A percentile compares a stretch with the other conserved stretches of the same genome.
Conservation (phyloP, 2,797 vertebrate genomes). For the Sebastes melanostomus region DNA sequence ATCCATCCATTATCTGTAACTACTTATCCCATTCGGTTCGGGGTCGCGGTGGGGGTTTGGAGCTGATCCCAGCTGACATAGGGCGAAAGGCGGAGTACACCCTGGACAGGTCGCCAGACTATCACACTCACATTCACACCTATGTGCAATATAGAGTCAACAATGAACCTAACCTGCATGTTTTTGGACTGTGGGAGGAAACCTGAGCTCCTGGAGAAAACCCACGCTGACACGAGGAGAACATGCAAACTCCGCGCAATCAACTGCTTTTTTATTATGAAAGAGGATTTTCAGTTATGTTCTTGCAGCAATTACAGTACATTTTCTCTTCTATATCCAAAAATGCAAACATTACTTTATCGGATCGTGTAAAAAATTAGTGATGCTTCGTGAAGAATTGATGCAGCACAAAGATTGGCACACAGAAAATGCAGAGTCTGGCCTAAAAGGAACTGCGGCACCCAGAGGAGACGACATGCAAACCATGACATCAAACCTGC, state of each 20-base stretch:
- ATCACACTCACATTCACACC: too few species aligned
- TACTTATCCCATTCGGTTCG: too few species aligned
- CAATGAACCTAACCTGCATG: too few species aligned
- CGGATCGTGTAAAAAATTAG: not conserved
- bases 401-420: not conserved
- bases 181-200: too few species aligned
- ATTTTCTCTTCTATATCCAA: not conserved
- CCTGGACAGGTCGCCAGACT: too few species aligned
- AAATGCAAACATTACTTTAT: not conserved
- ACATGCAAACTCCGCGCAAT: not conserved
- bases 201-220: too few species aligned
- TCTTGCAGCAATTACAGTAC: not conserved
- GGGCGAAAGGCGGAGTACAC: too few species aligned
- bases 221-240: too few species aligned
- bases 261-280: not conserved
- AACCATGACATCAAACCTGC: constrained; percentile 4
- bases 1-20: too few species aligned
- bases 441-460: constrained; percentile 18
- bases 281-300: not conserved
- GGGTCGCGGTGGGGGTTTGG: too few species aligned
- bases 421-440: not conserved
- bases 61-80: too few species aligned
- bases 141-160: too few species aligned
- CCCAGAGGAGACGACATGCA: constrained; percentile 5
- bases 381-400: not conserved